Percentiles rank a stretch among this genome's conserved stretches.
Evolutionary conservation across 2,113 vertebrate genomes (phyloP).

Genomic region (Panurus biarmicus): DNA sequence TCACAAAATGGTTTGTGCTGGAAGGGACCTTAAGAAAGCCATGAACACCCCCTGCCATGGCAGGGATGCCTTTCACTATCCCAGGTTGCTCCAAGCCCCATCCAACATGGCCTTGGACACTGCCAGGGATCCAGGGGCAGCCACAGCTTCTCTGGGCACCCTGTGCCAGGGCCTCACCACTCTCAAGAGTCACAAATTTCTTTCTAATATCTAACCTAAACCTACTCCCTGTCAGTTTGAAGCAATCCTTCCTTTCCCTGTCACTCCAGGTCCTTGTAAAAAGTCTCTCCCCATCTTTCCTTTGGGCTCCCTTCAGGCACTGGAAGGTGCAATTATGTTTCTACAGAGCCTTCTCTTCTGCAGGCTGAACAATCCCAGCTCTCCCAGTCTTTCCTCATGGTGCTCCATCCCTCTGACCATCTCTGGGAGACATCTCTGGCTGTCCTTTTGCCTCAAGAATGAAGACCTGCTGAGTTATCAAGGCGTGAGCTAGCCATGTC

Average conservation of each 20-base stretch:
- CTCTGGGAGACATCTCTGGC: background rate
- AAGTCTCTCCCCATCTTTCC: background rate
- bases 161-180: background rate
- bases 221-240: background rate
- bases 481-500: background rate
- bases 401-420: background rate
- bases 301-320: background rate
- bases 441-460: background rate
- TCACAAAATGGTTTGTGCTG: background rate
- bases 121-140: background rate
- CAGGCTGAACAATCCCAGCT: background rate
- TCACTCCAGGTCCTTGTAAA: background rate
- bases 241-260: too few species aligned
- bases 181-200: background rate
- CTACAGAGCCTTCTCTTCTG: background rate
- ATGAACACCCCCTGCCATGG: background rate
- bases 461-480: background rate
- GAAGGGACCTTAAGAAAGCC: background rate
- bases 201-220: background rate
- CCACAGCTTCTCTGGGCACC: background rate
- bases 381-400: background rate
- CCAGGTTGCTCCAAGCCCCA: background rate
- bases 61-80: background rate
- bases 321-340: background rate
- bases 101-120: background rate